A percentile compares a stretch with the other conserved stretches of the same genome.
These are phyloP conservation scores for Platanista minor DNA, from an alignment of 2,113 vertebrate genomes.

Conservation along the genomic window DNA sequence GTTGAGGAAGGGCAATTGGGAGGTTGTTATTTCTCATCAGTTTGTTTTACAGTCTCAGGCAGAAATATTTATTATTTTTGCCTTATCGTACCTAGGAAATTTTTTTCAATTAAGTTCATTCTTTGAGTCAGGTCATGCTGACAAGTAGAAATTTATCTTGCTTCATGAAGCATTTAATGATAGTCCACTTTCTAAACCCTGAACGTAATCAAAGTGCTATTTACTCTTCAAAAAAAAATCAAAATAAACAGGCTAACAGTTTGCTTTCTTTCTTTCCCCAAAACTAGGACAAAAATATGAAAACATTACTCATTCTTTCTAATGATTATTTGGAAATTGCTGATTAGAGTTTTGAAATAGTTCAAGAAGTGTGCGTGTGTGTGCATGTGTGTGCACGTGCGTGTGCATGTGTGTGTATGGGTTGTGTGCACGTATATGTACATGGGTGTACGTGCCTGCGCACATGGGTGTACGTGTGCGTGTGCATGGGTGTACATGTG, in stretches of 20 bases:
- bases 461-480: rapidly evolving
- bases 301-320: neutral
- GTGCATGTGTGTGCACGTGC: neutral
- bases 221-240: neutral
- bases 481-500: no score
- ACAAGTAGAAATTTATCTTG: constrained; percentile 15
- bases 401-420: rapidly evolving
- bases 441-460: no score
- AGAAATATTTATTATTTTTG: neutral
- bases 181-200: neutral
- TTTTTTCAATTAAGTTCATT: neutral
- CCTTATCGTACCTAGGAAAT: neutral
- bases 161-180: neutral
- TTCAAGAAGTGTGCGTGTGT: neutral
- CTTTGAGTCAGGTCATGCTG: neutral
- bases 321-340: neutral
- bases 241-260: neutral
- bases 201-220: neutral
- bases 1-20: neutral
- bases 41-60: neutral
- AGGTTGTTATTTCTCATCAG: neutral
- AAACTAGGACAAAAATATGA: neutral
- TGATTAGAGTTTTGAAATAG: neutral
- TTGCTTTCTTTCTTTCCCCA: neutral
- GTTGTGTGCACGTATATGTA: no score